Evolutionary conservation across 2,797 vertebrate genomes (phyloP), one percentile per base, ranked within the genome.

Genomic region (Allenopithecus nigroviridis): DNA sequence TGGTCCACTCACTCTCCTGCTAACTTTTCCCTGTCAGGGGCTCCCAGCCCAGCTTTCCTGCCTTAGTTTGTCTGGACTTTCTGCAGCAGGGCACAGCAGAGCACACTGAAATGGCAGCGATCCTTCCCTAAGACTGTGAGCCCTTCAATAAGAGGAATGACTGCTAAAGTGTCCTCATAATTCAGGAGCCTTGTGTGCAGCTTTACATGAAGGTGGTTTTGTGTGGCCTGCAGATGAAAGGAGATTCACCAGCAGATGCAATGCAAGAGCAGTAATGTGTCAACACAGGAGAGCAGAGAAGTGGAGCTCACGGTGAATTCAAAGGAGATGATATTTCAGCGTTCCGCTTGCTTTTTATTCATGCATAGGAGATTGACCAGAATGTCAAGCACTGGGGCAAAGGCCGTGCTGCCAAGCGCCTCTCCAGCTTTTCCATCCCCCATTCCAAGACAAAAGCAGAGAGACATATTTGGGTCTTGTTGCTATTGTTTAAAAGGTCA

Each of bases 211-310:
- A 93, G 85, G n/a, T 75, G 83, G 70, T 84, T 94, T 72, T 80
- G 50, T 78, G 64, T 81, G 89, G 92, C 75, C 83, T 76, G 43
- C 12, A 85, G 97, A 97, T 86, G 97, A 98, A 98, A 98, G 96
- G 83, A 93, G 97, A 98, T 94, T 97, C 48, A 75, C 92, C 94
- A 75, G 85, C 96, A 98, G 97, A 92, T 93, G 96, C 96, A 97
- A 94, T 97, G 97, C 92, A 96, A 96, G 94, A 96, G 96, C 95
- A 97, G 92, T 94, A 96, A 98, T 79, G 92, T 97, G 97, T 97
- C 96, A 98, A 98, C 95, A 98, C 98, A 96, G 94, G 98, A 96
- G 68, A 97, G 96, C 79, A 83, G 95, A 96, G 97, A 97, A 92
- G 95, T 89, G 95, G 80, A 89, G 84, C 41, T 98, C 96, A 93